Evolutionary conservation across 2,797 vertebrate genomes (phyloP).

Genomic region (Myotis vivesi): DNA sequence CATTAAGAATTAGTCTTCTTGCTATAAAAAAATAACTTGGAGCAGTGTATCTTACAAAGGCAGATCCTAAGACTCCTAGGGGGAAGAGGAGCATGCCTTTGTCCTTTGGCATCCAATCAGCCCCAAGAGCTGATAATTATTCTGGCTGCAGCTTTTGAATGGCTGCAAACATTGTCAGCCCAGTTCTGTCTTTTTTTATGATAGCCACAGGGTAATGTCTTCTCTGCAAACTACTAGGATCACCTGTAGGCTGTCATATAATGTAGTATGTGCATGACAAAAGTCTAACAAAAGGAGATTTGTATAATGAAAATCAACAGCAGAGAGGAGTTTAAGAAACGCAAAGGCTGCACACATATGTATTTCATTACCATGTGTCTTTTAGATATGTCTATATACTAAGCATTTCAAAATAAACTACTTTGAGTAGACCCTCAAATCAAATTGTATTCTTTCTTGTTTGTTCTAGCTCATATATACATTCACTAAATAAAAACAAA

Average conservation of each 20-base stretch:
- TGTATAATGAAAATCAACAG: constrained; percentile 36
- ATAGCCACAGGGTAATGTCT: not conserved
- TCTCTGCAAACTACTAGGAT: constrained; percentile 18
- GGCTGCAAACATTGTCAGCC: constrained; percentile 30
- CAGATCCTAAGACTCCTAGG: not conserved
- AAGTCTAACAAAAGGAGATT: constrained; percentile 48
- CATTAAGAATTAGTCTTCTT: constrained; percentile 64
- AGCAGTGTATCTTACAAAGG: constrained; percentile 12
- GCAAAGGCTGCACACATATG: not conserved
- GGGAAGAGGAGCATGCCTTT: not conserved
- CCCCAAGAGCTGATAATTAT: constrained; percentile 49
- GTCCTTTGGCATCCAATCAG: constrained; percentile 16
- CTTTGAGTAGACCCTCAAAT: constrained; percentile 39
- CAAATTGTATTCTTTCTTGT: constrained; percentile 21
- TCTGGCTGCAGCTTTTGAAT: constrained; percentile 42
- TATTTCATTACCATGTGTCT: constrained; percentile 13
- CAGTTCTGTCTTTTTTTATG: constrained; percentile 57
- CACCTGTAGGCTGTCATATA: constrained; percentile 36
- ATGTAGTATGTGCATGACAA: not conserved
- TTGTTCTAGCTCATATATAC: not conserved
- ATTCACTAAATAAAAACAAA: constrained; percentile 55
- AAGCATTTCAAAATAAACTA: constrained; percentile 53
- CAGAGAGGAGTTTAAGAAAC: constrained; percentile 52
- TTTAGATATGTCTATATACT: not conserved
- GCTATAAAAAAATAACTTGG: constrained; percentile 64